Conservation (phyloP, 2,113 vertebrate genomes). For the Ardeotis arabs region DNA sequence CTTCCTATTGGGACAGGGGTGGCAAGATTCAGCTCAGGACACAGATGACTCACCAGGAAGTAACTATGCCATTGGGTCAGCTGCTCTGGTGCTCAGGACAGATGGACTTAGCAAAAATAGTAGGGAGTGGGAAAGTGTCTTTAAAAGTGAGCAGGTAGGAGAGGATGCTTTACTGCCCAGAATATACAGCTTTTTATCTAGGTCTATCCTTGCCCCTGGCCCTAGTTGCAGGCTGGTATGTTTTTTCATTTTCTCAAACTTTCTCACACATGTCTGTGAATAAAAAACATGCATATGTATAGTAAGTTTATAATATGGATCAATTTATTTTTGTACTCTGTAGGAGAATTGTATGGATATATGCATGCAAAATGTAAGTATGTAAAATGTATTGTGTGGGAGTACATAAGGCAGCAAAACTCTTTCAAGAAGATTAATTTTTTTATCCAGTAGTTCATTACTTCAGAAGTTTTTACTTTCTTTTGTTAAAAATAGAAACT, state of each 20-base stretch:
- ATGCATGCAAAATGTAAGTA: conserved; percentile 65
- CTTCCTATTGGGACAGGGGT: background rate
- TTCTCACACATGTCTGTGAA: conserved; percentile 56
- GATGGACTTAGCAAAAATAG: background rate
- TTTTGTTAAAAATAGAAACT: conserved; percentile 70
- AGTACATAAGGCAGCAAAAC: conserved; percentile 40
- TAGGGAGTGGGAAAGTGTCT: background rate
- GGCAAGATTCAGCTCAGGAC: background rate
- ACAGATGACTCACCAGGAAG: background rate
- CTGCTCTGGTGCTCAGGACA: background rate
- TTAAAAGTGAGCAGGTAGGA: background rate
- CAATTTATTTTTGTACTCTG: conserved; percentile 61
- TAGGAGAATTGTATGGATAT: conserved; percentile 52
- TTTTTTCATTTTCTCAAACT: conserved; percentile 42
- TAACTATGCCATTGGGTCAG: background rate
- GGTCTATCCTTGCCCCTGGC: background rate
- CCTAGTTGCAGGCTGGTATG: background rate
- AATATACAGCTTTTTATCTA: background rate
- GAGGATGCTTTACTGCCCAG: background rate
- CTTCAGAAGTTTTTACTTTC: conserved; percentile 54
- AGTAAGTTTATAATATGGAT: conserved; percentile 55
- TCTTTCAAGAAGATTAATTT: conserved; percentile 62
- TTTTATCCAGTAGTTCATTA: conserved; percentile 54
- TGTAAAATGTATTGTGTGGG: conserved; percentile 65
- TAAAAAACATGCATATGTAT: conserved; percentile 60